Evolutionary conservation across 2,113 vertebrate genomes (phyloP), one percentile per base, ranked within the genome.

Genomic region (Oplegnathus fasciatus): DNA sequence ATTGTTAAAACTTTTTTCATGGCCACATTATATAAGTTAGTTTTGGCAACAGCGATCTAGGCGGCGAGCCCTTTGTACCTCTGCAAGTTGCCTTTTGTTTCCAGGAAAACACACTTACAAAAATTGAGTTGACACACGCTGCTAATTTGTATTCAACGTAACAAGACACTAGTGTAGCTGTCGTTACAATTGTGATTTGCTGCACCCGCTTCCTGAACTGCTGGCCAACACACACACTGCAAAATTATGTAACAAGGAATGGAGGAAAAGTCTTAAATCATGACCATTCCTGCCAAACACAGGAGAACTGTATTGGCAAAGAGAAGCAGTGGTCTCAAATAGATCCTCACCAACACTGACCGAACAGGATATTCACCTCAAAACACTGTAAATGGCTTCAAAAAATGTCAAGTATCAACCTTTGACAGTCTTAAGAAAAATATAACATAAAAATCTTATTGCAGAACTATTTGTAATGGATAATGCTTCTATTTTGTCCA

Each of bases 251-350:
- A 66, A 75, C 60, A 20, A 30, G 28, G 52, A 34, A n/a, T 9
- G 14, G 55, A 44, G 37, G 48, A 34, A 50, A 64, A 52, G n/a
- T 80, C 80, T 68, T 32, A 28, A 68, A 69, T 62, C 46, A 26
- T 40, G 22, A 44, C 15, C 2, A 77, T 34, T 28, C 40, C 2
- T 73, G 34, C 34, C 50, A 68, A 64, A 64, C 37, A 71, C 42
- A 52, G 50, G 34, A 52, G 67, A 69, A 50, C 9, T 24, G 18
- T n/a, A 18, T 2, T 40, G 48, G 22, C 40, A 42, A 50, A 32
- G 20, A 72, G 52, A 42, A 83, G 1, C 6, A 44, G 34, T 9
- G 15, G 4, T 54, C n/a, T 71, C 11, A 10, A 28, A 24, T 6
- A 13, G 44, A 69, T 5, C 42, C 22, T 50, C 6, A n/a, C 22